Evolutionary conservation across 1,140 invertebrate species (phyloP).

Genomic region (Hylyphantes graminicola): DNA sequence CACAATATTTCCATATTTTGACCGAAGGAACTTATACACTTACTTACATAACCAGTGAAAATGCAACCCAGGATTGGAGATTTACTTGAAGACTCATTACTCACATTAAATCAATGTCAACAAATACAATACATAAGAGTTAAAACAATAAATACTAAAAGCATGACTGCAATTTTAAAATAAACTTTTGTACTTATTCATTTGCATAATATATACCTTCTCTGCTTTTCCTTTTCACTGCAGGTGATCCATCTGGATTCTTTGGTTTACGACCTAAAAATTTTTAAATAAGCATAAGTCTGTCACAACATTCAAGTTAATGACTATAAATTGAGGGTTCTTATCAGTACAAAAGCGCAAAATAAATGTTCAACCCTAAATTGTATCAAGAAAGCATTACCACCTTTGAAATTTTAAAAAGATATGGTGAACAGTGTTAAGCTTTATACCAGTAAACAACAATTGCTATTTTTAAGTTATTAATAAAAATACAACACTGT

Average conservation of each 20-base stretch:
- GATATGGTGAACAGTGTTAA: not conserved
- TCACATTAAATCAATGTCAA: too few species aligned
- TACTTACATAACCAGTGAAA: too few species aligned
- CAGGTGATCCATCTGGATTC: conserved; percentile 67
- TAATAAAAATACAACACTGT: too few species aligned
- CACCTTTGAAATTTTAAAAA: not conserved
- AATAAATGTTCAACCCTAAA: not conserved
- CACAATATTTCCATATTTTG: too few species aligned
- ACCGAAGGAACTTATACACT: too few species aligned
- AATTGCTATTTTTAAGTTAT: too few species aligned
- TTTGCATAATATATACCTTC: conserved; percentile 74
- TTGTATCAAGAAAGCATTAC: not conserved
- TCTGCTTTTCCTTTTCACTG: conserved; percentile 88
- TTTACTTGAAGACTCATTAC: too few species aligned
- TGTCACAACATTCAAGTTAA: not conserved
- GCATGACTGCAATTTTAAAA: too few species aligned
- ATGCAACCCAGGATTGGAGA: too few species aligned
- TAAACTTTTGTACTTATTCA: too few species aligned
- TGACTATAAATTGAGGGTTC: not conserved
- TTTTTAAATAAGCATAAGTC: conserved; percentile 5
- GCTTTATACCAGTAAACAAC: not conserved
- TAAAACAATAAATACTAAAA: too few species aligned
- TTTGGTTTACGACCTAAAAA: conserved; percentile 68
- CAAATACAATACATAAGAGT: too few species aligned
- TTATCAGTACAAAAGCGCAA: not conserved